These are phyloP conservation scores for Micoletzkya japonica DNA, from an alignment of 2,888 invertebrate species.

Conservation along the genomic window DNA sequence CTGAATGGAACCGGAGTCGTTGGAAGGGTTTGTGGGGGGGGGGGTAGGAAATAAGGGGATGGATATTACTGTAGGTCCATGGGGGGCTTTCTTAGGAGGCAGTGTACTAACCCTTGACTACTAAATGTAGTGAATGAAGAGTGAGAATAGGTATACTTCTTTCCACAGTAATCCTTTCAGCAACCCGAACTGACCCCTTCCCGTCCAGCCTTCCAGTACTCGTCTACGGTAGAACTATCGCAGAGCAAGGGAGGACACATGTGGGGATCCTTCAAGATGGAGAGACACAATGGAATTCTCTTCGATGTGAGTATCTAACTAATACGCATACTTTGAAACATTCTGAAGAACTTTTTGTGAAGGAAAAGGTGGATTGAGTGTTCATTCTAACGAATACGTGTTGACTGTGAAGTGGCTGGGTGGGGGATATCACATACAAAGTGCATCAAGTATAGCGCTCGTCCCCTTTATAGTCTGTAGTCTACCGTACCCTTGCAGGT, in stretches of 20 bases:
- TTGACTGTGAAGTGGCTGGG: not conserved
- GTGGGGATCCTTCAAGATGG: constrained; percentile 98
- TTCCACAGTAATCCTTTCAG: constrained; percentile 31
- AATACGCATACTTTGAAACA: not conserved
- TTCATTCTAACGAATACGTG: not conserved
- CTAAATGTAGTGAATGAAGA: not conserved
- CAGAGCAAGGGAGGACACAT: constrained; percentile 81
- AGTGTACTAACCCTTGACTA: not conserved
- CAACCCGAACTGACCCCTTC: constrained; percentile 48
- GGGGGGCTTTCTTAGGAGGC: not conserved
- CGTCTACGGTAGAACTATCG: constrained; percentile 49
- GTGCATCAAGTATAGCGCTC: not conserved
- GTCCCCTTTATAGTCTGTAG: no score
- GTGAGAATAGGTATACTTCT: no score
- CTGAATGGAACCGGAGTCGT: constrained; percentile 49
- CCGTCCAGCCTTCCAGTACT: constrained; percentile 53
- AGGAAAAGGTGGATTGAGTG: not conserved
- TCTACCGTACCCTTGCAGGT: not conserved
- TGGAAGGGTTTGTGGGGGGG: constrained; percentile 34
- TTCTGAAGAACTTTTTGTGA: not conserved
- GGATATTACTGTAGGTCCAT: not conserved
- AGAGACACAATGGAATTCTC: constrained; percentile 91
- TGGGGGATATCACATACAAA: not conserved
- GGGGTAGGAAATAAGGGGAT: not conserved
- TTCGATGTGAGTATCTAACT: constrained; percentile 86